Base-by-base conservation (phyloP, 1,140 invertebrate species). In the Aphelenchoides fujianensis region DNA sequence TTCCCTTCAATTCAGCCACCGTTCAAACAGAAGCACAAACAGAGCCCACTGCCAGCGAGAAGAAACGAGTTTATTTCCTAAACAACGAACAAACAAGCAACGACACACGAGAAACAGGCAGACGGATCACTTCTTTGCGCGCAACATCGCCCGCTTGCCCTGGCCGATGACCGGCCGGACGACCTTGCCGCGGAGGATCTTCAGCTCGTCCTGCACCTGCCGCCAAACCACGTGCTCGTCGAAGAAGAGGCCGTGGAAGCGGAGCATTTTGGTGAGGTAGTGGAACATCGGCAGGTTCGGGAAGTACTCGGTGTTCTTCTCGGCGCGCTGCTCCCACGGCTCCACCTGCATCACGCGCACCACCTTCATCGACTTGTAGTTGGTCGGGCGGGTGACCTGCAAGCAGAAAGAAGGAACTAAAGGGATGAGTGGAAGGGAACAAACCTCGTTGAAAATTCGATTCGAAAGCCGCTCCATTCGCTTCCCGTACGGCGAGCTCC, bases 261-360 rank as follows among this genome's bases (percentile, higher is more conserved):
- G 68, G 19, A 83, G 73, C 81, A 83, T 78, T 68, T 84, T 83
- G 3, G 81, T 83, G 12, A 83, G 59, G 67, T 83, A 84, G 66
- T 83, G 82, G 37, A 83, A 84, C 82, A 83, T 83, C 19, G 82
- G 82, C 62, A 71, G 63, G 68, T 84, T 84, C 16, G 82, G 83
- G 59, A 74, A 84, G 67, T 83, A 83, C 16, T 75, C 66, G 30
- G 68, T 57, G 28, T 67, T 69, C n/a, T 78, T 74, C 23, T 76
- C 68, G 41, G 76, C 79, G 41, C 71, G 75, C 35, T 83, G 79
- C 48, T 83, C 82, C 27, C 68, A 75, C 32, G 82, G 82, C 52
- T 83, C 81, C 0, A 72, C 67, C 7, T 73, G 59, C 81, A 83
- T 82, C 41, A 84, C 72, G n/a, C 79, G 76, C 2, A 81, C 77